Conservation (phyloP, 2,113 vertebrate species). For the Aleadryas rufinucha region DNA sequence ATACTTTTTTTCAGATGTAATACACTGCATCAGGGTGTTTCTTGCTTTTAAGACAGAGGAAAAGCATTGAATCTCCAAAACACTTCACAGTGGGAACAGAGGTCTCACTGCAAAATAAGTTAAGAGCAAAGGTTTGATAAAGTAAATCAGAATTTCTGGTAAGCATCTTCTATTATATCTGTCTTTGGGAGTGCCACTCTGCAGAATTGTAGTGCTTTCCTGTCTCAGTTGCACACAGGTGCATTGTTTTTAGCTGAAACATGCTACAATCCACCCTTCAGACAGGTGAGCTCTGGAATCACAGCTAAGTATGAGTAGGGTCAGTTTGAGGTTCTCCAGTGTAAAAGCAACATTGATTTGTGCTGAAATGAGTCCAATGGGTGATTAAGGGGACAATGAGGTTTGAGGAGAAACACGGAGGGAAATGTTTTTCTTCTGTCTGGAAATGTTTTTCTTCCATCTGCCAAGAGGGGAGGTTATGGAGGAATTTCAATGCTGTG, state of each 20-base stretch:
- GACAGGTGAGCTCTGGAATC: background rate
- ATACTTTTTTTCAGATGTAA: background rate
- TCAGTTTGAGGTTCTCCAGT: background rate
- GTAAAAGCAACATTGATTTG: background rate
- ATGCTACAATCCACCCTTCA: background rate
- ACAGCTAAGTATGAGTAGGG: background rate
- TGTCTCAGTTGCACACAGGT: background rate
- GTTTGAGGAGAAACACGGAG: background rate
- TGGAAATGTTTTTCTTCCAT: background rate
- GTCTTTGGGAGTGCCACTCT: background rate
- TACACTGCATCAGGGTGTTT: background rate
- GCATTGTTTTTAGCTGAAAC: background rate
- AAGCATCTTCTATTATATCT: background rate
- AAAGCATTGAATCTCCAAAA: background rate
- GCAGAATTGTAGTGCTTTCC: background rate
- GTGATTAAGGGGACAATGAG: background rate
- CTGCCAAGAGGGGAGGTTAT: background rate
- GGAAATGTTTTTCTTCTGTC: background rate
- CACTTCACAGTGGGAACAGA: background rate
- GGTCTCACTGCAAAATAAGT: background rate
- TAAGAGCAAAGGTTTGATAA: background rate
- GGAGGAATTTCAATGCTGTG: background rate
- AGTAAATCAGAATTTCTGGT: background rate
- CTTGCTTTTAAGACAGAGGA: background rate
- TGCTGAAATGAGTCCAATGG: background rate